Percentiles rank a stretch among this genome's conserved stretches.
Conservation (phyloP, 2,797 vertebrate genomes). For the Gila robusta region DNA sequence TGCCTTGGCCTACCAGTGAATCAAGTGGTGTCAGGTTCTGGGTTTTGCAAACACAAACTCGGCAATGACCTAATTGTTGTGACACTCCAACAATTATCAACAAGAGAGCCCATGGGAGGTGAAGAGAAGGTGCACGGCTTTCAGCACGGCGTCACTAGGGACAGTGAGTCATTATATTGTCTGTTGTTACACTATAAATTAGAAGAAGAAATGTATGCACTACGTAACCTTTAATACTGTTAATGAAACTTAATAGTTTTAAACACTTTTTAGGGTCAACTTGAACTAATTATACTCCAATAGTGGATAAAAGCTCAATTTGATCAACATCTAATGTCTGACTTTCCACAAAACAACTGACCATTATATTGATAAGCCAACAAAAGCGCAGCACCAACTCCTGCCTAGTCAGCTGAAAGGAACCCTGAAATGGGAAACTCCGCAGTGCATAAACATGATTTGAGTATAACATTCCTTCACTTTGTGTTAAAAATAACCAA, state of each 20-base stretch:
- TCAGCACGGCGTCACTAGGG: constrained; percentile 63
- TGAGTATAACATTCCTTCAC: constrained; percentile 73
- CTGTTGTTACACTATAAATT: constrained; percentile 28
- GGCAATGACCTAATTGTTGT: constrained; percentile 79
- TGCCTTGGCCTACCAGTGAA: constrained; percentile 48
- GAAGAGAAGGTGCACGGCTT: constrained; percentile 64
- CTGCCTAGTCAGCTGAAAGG: not conserved
- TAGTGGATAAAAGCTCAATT: not conserved
- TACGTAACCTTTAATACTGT: not conserved
- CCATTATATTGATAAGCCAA: constrained; percentile 30
- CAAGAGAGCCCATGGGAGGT: constrained; percentile 69
- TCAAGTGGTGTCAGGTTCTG: constrained; percentile 60
- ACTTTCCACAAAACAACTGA: constrained; percentile 24
- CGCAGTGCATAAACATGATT: constrained; percentile 63
- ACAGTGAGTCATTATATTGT: constrained; percentile 57
- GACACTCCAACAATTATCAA: constrained; percentile 72
- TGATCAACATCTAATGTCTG: not conserved
- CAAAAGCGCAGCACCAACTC: not conserved
- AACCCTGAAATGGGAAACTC: constrained; percentile 51
- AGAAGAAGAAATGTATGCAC: constrained; percentile 36
- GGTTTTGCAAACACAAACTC: constrained; percentile 66
- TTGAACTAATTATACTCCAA: not conserved
- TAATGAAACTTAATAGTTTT: not conserved
- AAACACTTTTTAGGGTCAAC: not conserved
- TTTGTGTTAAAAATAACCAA: constrained; percentile 62